These are phyloP conservation scores for Enteromius radiatus DNA, from an alignment of 2,797 vertebrate species.

Conservation along the genomic window DNA sequence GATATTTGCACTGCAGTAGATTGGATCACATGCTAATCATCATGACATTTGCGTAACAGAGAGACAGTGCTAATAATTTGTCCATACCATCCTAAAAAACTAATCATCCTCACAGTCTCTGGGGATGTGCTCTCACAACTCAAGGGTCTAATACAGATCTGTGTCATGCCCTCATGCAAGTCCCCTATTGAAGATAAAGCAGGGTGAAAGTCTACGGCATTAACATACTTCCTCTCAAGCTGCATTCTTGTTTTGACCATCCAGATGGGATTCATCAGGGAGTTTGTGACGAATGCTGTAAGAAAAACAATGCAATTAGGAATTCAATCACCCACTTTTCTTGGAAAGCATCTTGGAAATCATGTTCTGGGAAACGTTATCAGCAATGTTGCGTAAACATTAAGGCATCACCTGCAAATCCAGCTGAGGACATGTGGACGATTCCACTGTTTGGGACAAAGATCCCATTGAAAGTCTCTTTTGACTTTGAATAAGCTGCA, in stretches of 20 bases:
- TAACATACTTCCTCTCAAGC: conserved; percentile 90
- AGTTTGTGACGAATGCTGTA: conserved; percentile 94
- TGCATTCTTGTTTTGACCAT: conserved; percentile 99
- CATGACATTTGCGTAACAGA: conserved; percentile 56
- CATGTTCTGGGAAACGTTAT: neutral
- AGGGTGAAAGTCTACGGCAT: neutral
- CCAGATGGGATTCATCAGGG: conserved; percentile 98
- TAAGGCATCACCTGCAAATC: conserved; percentile 86
- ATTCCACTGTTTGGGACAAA: conserved; percentile 92
- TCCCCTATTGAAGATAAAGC: neutral
- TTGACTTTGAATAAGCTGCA: conserved; percentile 94
- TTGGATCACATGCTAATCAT: conserved; percentile 70
- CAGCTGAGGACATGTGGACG: conserved; percentile 94
- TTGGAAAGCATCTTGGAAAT: conserved; percentile 21
- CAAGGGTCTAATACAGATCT: conserved; percentile 49
- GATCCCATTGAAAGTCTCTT: conserved; percentile 89
- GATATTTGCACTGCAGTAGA: conserved; percentile 73
- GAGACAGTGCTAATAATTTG: conserved; percentile 51
- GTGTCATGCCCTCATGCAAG: neutral
- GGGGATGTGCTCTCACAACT: neutral
- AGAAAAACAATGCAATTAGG: conserved; percentile 37
- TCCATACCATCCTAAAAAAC: conserved; percentile 13
- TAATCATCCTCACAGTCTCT: neutral
- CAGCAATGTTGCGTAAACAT: neutral
- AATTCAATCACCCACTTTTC: neutral